Conservation (phyloP, 1,140 invertebrate species). For the Holcopasites calliopsidis region DNA sequence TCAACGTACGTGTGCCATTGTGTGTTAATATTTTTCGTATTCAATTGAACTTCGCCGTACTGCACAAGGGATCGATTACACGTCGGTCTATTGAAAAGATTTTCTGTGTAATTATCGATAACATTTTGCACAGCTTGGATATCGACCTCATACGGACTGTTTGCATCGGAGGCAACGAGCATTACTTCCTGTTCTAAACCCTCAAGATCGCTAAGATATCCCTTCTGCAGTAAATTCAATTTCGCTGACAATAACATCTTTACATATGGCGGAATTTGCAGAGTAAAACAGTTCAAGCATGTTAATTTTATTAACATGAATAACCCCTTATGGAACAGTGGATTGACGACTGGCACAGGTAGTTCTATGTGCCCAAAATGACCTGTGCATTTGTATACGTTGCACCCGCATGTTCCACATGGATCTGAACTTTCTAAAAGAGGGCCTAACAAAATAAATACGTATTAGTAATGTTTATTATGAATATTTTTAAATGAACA, state of each 20-base stretch:
- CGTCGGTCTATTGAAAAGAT: conserved; percentile 58
- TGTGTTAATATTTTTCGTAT: conserved; percentile 82
- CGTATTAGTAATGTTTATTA: not conserved
- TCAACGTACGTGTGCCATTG: conserved; percentile 83
- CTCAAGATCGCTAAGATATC: conserved; percentile 86
- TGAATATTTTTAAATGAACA: no score
- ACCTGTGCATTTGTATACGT: conserved; percentile 88
- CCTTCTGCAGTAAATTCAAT: conserved; percentile 87
- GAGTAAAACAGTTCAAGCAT: conserved; percentile 86
- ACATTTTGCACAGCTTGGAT: conserved; percentile 56
- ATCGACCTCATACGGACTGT: conserved; percentile 38
- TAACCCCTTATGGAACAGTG: conserved; percentile 90
- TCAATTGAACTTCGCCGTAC: conserved; percentile 22
- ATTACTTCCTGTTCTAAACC: conserved; percentile 81
- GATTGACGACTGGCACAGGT: conserved; percentile 95
- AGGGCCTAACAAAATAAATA: conserved; percentile 78
- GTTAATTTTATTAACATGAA: conserved; percentile 84
- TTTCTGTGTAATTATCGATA: conserved; percentile 65
- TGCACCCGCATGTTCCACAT: conserved; percentile 91
- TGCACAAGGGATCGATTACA: conserved; percentile 31
- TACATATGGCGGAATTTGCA: conserved; percentile 85
- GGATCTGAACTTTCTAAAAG: conserved; percentile 82
- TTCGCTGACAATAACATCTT: conserved; percentile 87
- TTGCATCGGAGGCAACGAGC: conserved; percentile 1
- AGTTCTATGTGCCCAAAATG: conserved; percentile 98